Evolutionary conservation across 1,140 invertebrate species (phyloP), one percentile per base, ranked within the genome.

Genomic region (Hypsibius dujardini): DNA sequence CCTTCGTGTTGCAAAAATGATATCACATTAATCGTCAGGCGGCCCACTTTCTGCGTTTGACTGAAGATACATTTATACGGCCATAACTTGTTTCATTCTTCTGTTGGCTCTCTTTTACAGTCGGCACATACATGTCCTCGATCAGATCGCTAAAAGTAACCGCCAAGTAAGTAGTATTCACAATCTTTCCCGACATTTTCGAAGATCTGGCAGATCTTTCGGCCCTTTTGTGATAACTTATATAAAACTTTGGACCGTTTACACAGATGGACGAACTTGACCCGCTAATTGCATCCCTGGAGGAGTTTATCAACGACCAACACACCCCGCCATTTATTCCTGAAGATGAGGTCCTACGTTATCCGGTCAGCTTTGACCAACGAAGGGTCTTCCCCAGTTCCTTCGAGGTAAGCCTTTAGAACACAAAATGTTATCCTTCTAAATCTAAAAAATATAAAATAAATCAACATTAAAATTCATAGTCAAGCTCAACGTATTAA

Each of bases 201-300:
- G 7, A 7, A n/a, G 7, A 56, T 7, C 50, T 7, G 50, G 7
- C 7, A 56, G 50, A n/a, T n/a, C n/a, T n/a, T n/a, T n/a, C n/a
- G n/a, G n/a, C n/a, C n/a, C n/a, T n/a, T n/a, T n/a, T n/a, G n/a
- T n/a, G n/a, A n/a, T n/a, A n/a, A n/a, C n/a, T n/a, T n/a, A n/a
- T n/a, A n/a, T n/a, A n/a, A n/a, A n/a, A n/a, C n/a, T n/a, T n/a
- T n/a, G n/a, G n/a, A n/a, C n/a, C n/a, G 7, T 7, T 56, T n/a
- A 56, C 50, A 56, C 50, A 67, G 62, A 67, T 67, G 62, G 62
- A 67, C 42, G 62, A 67, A 67, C 62, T 67, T 12, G 62, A 67
- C 3, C 62, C 62, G 7, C 42, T 67, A 42, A 67, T 67, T 42
- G 62, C 62, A 3, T 67, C 62, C 7, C 62, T 67, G 62, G 62